Percentiles rank a stretch among this genome's conserved stretches.
phyloP scores from a whole-genome alignment of 2,888 invertebrate species.

The Anoplius nigerrimus region DNA sequence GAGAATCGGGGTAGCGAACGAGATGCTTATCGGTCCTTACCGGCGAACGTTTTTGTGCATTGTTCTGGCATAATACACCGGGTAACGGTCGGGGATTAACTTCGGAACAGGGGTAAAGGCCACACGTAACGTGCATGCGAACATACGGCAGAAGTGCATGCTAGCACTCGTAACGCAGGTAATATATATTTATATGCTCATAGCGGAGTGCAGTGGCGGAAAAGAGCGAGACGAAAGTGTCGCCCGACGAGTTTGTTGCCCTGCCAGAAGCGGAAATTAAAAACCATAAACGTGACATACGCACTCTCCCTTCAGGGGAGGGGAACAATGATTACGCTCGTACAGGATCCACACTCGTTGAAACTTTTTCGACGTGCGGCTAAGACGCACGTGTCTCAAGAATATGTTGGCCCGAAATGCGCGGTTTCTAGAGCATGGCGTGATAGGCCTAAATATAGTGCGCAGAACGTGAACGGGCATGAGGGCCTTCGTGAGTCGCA shows the following conservation, averaged over 20 bases:
- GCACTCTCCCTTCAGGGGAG: too few species aligned
- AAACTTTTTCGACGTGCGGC: too few species aligned
- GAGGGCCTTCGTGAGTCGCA: neutral
- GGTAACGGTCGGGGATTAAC: conserved; percentile 2
- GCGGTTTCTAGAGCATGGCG: neutral
- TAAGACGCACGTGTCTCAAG: too few species aligned
- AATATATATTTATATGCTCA: too few species aligned
- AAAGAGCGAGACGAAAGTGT: too few species aligned
- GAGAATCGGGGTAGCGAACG: neutral
- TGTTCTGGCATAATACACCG: neutral
- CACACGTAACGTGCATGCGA: neutral
- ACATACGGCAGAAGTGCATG: neutral
- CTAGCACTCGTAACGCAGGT: neutral
- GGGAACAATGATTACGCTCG: too few species aligned
- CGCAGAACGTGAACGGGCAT: neutral
- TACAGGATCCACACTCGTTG: too few species aligned
- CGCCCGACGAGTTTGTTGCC: too few species aligned
- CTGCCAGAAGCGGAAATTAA: too few species aligned
- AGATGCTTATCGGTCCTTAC: conserved; percentile 6
- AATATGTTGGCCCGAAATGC: too few species aligned
- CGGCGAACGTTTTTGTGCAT: neutral
- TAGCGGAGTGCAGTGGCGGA: too few species aligned
- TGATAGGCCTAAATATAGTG: conserved; percentile 5
- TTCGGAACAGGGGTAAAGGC: neutral
- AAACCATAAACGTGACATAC: too few species aligned